Base-by-base conservation (phyloP, 2,888 invertebrate species). In the Dyspetes luteomarginatus region DNA sequence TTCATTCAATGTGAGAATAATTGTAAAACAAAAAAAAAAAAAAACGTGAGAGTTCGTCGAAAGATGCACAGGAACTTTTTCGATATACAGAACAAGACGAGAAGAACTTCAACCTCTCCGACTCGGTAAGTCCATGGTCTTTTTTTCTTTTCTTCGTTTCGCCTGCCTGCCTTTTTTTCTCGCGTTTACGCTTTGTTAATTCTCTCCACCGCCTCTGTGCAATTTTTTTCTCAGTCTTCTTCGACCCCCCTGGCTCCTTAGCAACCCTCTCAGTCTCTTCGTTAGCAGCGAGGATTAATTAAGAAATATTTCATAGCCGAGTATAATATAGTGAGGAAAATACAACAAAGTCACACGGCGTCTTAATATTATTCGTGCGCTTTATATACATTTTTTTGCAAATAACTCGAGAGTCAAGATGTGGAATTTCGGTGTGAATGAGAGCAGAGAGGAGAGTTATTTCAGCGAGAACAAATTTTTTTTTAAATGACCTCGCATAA, bases 111-210 rank as follows among this genome's bases (percentile, higher is more conserved):
- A 55, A 41, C 56, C 48, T 15, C 22, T 30, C 26, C 52, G 9
- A 62, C 30, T 36, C 9, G 24, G 17, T n/a, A 9, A 22, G n/a
- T 71, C 41, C 43, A 48, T 48, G n/a, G n/a, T 22, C 26, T 60
- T 60, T 48, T 26, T 17, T 56, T 56, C 15, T 52, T 58, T 65
- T 50, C 65, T 43, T 60, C 60, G 30, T 65, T 76, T 62, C 71
- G 64, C 75, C 48, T 52, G 50, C 43, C 50, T 60, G 75, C 43
- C 24, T 75, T 55, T 67, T 76, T 71, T 76, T 71, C 67, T 75
- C 60, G 65, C 80, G 75, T 80, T 76, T 62, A 72, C 80, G 75
- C 71, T 76, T 80, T 76, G 80, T 80, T 80, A 80, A 80, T 80
- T 80, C 75, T 75, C 80, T 30, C 74, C 50, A 65, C 64, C 68